A percentile compares a stretch with the other conserved stretches of the same genome.
These are phyloP conservation scores for Drosophila quinaria DNA, from an alignment of 2,888 invertebrate genomes.

Conservation along the genomic window DNA sequence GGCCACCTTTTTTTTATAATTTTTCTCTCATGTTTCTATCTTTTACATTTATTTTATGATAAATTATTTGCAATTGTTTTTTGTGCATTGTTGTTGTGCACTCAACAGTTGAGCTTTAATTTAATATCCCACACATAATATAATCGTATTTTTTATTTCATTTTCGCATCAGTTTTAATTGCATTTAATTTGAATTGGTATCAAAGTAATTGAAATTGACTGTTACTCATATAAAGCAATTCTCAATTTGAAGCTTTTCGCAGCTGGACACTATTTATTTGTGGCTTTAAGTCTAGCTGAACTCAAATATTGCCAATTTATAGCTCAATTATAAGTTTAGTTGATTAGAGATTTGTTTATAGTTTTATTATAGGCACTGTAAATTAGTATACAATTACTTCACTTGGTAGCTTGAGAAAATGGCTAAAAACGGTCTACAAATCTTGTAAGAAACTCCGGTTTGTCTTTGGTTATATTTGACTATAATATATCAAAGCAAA, in stretches of 20 bases:
- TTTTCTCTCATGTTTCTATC: conserved; percentile 16
- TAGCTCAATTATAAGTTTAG: conserved; percentile 11
- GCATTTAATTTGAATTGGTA: conserved; percentile 47
- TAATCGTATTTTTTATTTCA: conserved; percentile 18
- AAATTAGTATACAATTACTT: neutral
- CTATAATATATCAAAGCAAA: no score
- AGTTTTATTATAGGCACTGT: neutral
- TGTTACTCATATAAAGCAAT: conserved; percentile 25
- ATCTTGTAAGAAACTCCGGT: no score
- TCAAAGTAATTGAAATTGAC: conserved; percentile 43
- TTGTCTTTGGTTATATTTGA: no score
- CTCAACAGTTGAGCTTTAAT: conserved; percentile 34
- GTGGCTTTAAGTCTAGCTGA: neutral
- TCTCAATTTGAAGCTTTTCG: conserved; percentile 11
- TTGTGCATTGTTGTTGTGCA: conserved; percentile 31
- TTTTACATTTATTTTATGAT: conserved; percentile 19
- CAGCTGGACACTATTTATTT: conserved; percentile 18
- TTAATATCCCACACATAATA: conserved; percentile 31
- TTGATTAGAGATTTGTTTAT: conserved; percentile 9
- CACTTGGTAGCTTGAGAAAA: neutral
- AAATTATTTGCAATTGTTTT: conserved; percentile 55
- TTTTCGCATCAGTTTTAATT: conserved; percentile 58
- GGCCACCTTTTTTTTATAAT: conserved; percentile 15
- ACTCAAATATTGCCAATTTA: conserved; percentile 11
- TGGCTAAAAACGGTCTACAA: neutral